Evolutionary conservation across 2,113 vertebrate species (phyloP).

Genomic region (Corapipo altera): DNA sequence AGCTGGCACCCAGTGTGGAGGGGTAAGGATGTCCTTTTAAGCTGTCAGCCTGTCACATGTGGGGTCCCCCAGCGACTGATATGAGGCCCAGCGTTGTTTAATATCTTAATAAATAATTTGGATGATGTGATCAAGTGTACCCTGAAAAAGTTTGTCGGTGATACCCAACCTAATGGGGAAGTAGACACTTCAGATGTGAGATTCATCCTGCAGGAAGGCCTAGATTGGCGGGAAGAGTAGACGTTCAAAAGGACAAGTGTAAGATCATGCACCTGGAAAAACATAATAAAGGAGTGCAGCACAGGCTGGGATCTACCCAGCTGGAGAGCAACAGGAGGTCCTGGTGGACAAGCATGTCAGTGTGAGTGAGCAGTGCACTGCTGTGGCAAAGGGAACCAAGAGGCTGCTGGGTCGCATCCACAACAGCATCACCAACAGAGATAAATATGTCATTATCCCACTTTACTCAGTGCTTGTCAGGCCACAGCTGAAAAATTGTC

Average conservation of each 20-base stretch:
- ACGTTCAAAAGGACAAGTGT: neutral
- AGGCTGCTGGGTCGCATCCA: neutral
- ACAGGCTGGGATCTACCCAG: neutral
- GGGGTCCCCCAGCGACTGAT: neutral
- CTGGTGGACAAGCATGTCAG: neutral
- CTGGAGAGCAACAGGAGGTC: neutral
- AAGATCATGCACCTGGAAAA: neutral
- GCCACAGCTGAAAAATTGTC: neutral
- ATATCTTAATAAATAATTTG: neutral
- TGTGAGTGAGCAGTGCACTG: accelerated
- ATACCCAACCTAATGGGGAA: neutral
- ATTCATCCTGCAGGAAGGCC: neutral
- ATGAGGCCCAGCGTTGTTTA: neutral
- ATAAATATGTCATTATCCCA: neutral
- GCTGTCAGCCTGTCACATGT: neutral
- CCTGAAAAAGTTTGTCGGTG: neutral
- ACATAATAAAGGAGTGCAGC: neutral
- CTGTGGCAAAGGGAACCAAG: neutral
- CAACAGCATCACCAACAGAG: neutral
- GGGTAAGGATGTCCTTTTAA: neutral
- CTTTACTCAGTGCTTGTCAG: neutral
- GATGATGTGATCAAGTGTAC: neutral
- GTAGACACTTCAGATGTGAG: neutral
- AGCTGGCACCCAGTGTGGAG: neutral
- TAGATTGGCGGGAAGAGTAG: neutral